Percentiles rank a stretch among this genome's conserved stretches.
Conservation (phyloP, 2,113 vertebrate genomes). For the Chroicocephalus ridibundus region DNA sequence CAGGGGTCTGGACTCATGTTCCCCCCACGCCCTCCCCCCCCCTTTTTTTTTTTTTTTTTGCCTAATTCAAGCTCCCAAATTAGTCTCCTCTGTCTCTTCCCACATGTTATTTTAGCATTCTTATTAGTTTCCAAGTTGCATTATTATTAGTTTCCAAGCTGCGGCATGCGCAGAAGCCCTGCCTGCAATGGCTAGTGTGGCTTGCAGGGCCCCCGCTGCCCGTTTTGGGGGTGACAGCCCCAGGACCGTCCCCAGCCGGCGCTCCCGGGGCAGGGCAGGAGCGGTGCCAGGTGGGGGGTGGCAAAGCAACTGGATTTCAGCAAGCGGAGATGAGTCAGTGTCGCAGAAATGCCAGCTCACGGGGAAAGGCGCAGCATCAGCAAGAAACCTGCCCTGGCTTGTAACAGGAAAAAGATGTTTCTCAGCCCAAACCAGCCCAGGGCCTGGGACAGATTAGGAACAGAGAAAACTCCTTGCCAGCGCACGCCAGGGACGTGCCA, state of each 20-base stretch:
- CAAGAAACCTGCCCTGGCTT: background rate
- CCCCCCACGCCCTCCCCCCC: too few species aligned
- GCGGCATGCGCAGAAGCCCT: background rate
- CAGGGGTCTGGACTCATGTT: background rate
- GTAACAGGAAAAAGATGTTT: background rate
- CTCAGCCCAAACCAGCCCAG: background rate
- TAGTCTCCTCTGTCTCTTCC: background rate
- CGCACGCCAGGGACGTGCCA: background rate
- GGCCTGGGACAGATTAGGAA: background rate
- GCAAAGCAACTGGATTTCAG: background rate
- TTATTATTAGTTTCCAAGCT: background rate
- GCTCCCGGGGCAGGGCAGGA: background rate
- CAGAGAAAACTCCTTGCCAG: background rate
- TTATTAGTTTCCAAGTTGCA: background rate
- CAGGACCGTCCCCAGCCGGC: accelerated
- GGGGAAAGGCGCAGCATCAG: background rate
- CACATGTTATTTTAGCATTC: background rate
- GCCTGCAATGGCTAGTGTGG: too few species aligned
- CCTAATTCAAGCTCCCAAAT: background rate
- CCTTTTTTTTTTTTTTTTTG: too few species aligned
- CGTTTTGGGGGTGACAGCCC: background rate
- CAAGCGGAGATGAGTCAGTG: background rate
- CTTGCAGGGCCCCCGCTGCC: background rate
- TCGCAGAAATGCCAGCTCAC: background rate
- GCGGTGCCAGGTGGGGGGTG: too few species aligned